A percentile compares a stretch with the other conserved stretches of the same genome.
Evolutionary conservation across 2,888 invertebrate species (phyloP).

Genomic region (Strigamia maritima): DNA sequence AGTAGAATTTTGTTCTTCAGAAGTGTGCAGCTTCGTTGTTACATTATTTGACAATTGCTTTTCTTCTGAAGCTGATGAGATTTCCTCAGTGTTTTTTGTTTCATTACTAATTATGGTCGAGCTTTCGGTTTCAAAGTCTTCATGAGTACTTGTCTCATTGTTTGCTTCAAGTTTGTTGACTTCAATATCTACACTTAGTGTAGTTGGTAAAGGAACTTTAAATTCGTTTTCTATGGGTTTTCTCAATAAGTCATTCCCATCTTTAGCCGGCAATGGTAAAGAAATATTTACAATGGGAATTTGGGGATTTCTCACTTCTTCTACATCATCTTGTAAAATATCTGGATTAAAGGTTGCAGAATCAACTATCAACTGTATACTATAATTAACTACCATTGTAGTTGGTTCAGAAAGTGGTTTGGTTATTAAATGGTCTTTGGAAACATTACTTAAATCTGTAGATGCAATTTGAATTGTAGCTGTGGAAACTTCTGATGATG

Average conservation of each 20-base stretch:
- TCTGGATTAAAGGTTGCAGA: not conserved
- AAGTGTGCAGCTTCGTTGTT: not conserved
- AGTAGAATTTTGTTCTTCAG: not conserved
- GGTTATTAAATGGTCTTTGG: not conserved
- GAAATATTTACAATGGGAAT: not conserved
- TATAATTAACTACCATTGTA: slow-evolving; percentile 21
- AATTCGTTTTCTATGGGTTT: not conserved
- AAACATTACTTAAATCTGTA: not conserved
- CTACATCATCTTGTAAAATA: not conserved
- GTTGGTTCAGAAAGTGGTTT: not conserved
- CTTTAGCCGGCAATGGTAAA: not conserved
- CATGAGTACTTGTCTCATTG: not conserved
- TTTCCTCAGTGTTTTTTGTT: not conserved
- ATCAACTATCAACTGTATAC: slow-evolving; percentile 3
- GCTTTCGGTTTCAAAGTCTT: not conserved
- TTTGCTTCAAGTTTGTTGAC: not conserved
- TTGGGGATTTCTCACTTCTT: not conserved
- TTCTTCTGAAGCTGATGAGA: not conserved
- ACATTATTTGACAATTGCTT: not conserved
- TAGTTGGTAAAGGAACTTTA: not conserved
- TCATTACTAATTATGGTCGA: not conserved
- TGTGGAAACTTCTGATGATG: not conserved
- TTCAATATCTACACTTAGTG: not conserved
- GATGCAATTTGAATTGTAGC: not conserved
- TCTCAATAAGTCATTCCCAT: not conserved